Evolutionary conservation across 2,888 invertebrate species (phyloP), one percentile per base, ranked within the genome.

Genomic region (Chrysolina haemoptera): DNA sequence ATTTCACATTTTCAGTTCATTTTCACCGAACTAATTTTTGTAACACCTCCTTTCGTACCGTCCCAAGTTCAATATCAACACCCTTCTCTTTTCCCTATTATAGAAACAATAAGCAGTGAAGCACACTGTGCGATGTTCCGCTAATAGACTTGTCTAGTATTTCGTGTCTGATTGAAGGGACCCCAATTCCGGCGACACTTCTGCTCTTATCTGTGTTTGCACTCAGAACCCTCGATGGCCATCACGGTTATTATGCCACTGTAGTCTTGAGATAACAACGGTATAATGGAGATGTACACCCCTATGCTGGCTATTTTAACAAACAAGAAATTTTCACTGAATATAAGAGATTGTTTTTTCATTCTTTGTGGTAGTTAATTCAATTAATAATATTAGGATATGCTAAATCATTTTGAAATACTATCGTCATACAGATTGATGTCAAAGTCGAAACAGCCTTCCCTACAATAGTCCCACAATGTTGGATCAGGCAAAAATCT

Each of bases 141-240:
- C 82, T 84, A 84, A 83, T 84, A 84, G 82, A 84, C 81, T 84
- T 84, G 83, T 83, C 82, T 82, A 82, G 83, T 84, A 76, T 76
- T 78, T 76, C 75, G 78, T 55, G 78, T 75, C 69, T 77, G 81
- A 81, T 80, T 78, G 80, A 79, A 78, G 80, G 80, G 79, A 53
- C 76, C 68, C 76, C 63, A 71, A 71, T 71, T 75, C 64, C 74
- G 35, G 71, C 68, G 70, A 70, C 75, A 73, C 73, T 76, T 72
- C 80, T 73, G 76, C 78, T 76, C 74, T 76, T 84, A 84, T 84
- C 84, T 80, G 77, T 82, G 81, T 82, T 83, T 81, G 82, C 84
- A 84, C 82, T 82, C 82, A 78, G 71, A 77, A 78, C 79, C 79
- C 79, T 81, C 76, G 79, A 80, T 80, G 82, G 79, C 81, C 82